A percentile compares a stretch with the other conserved stretches of the same genome.
Conservation (phyloP, 1,140 invertebrate species). For the Lucilia cuprina region DNA sequence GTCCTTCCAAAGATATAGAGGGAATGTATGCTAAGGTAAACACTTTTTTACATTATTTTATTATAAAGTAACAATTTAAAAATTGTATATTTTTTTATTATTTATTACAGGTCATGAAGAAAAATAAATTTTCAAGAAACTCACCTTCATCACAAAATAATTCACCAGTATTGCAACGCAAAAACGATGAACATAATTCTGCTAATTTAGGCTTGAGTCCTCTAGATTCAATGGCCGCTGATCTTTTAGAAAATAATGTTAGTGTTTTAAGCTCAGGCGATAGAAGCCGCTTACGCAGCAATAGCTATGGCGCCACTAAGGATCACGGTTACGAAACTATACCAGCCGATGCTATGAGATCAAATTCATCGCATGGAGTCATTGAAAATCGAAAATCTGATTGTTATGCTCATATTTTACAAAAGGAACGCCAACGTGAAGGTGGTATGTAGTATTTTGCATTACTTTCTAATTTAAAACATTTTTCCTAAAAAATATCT, state of each 20-base stretch:
- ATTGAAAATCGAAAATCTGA: constrained; percentile 63
- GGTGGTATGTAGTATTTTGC: constrained; percentile 45
- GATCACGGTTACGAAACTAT: constrained; percentile 74
- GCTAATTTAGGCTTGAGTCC: constrained; percentile 51
- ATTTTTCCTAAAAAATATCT: constrained; percentile 41
- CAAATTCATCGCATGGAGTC: constrained; percentile 32
- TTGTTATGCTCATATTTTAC: constrained; percentile 55
- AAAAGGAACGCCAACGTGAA: constrained; percentile 55
- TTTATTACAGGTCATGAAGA: constrained; percentile 58
- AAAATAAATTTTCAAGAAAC: constrained; percentile 55
- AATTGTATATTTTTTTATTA: constrained; percentile 30
- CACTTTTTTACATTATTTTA: constrained; percentile 37
- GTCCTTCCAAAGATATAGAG: constrained; percentile 73
- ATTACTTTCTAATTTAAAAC: constrained; percentile 19
- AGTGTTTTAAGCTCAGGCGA: constrained; percentile 39
- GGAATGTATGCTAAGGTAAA: constrained; percentile 87
- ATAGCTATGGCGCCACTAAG: constrained; percentile 54
- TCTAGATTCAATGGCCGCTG: constrained; percentile 48
- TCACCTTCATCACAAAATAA: constrained; percentile 52
- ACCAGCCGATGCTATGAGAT: constrained; percentile 59
- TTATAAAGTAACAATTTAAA: background rate
- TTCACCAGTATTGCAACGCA: constrained; percentile 59
- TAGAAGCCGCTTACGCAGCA: constrained; percentile 53
- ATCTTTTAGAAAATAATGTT: constrained; percentile 48
- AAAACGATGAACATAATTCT: constrained; percentile 46